Percentiles rank a stretch among this genome's conserved stretches.
These are phyloP conservation scores for Halcyon malimbica DNA, from an alignment of 2,113 vertebrate species.

Conservation along the genomic window DNA sequence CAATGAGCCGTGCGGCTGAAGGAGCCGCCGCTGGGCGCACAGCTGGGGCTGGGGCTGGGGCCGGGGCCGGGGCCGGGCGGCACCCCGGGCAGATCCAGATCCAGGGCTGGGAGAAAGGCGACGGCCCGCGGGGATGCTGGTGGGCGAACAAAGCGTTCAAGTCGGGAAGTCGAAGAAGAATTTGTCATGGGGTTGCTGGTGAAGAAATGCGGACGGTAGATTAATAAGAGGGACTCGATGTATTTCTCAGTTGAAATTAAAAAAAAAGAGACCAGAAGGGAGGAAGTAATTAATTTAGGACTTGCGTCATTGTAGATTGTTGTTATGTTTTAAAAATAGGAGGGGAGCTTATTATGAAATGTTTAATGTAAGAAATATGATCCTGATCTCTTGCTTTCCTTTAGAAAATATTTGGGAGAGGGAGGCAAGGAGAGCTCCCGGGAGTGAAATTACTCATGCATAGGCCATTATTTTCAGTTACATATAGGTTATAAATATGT, in stretches of 20 bases:
- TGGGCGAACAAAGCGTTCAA: neutral
- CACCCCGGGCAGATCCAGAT: neutral
- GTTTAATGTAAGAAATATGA: neutral
- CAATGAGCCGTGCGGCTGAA: slow-evolving; percentile 46
- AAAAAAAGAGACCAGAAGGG: neutral
- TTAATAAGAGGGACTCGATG: neutral
- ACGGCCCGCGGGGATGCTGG: neutral
- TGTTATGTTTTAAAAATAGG: slow-evolving; percentile 1
- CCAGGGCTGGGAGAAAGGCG: neutral
- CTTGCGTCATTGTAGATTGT: slow-evolving; percentile 16
- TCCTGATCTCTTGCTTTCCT: neutral
- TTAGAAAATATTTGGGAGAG: neutral
- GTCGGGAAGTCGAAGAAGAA: neutral
- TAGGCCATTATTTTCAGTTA: neutral
- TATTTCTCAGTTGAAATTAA: slow-evolving; percentile 35
- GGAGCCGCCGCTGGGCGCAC: neutral
- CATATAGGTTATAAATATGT: neutral
- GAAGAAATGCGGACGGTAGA: neutral
- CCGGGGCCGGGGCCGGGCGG: neutral
- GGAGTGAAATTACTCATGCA: neutral
- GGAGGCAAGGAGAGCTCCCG: neutral
- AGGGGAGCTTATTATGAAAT: neutral
- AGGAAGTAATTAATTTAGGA: slow-evolving; percentile 49
- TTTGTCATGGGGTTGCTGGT: neutral
- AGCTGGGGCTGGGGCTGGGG: neutral